A percentile compares a stretch with the other conserved stretches of the same genome.
Conservation (phyloP, 2,888 invertebrate species). For the Caenorhabditis plicata region DNA sequence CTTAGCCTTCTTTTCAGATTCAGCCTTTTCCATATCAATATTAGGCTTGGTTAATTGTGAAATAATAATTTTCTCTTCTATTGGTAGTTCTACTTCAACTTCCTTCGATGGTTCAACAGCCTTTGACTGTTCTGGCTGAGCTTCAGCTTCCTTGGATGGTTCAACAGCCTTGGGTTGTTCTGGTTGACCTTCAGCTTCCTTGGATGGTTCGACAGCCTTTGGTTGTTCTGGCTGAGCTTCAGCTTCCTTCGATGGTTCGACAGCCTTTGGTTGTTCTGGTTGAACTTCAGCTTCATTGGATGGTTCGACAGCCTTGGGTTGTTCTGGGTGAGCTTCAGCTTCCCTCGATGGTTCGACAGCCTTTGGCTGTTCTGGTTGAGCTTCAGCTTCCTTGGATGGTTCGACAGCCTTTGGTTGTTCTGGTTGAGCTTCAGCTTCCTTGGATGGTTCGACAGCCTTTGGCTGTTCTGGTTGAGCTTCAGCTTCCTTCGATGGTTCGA, state of each 20-base stretch:
- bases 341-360: not conserved
- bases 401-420: not conserved
- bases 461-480: not conserved
- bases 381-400: not conserved
- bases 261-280: not conserved
- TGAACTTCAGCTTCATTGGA: not conserved
- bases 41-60: too few relatives aligned
- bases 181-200: not conserved
- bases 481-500: constrained; percentile 2
- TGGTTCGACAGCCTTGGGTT: not conserved
- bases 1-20: not conserved
- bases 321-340: not conserved
- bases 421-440: not conserved
- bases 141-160: not conserved
- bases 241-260: not conserved
- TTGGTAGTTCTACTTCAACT: too few relatives aligned
- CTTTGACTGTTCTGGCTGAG: not conserved
- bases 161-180: not conserved
- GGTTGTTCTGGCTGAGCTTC: not conserved
- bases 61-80: too few relatives aligned
- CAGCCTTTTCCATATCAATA: not conserved
- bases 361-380: not conserved
- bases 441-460: not conserved
- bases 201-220: not conserved
- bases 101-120: not conserved